phyloP scores from a whole-genome alignment of 1,140 invertebrate species.

The Harpegnathos saltator region DNA sequence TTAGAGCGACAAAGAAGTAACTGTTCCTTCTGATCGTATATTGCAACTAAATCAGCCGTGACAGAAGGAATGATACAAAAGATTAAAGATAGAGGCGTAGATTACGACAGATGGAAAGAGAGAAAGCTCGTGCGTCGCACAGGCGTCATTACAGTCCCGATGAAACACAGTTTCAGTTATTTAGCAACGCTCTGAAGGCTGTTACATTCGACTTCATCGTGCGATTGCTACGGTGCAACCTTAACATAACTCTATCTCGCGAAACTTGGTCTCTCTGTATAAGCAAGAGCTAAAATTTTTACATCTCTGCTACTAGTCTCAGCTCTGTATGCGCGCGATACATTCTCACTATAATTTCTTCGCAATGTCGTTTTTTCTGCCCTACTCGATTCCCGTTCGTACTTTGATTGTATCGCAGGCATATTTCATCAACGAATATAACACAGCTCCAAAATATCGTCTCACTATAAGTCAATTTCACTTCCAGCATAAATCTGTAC shows the following conservation, averaged over 20 bases:
- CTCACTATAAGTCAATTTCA: constrained; percentile 16
- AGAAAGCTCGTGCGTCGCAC: neutral
- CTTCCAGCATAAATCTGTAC: constrained; percentile 24
- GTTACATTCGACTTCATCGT: neutral
- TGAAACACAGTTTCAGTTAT: no score
- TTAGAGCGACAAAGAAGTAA: constrained; percentile 10
- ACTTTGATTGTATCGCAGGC: constrained; percentile 20
- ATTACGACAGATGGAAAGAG: neutral
- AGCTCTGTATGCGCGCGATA: neutral
- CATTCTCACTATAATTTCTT: neutral
- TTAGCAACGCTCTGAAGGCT: no score
- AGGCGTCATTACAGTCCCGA: neutral
- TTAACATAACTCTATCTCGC: neutral
- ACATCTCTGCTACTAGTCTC: neutral
- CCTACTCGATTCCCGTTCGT: neutral
- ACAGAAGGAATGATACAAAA: neutral
- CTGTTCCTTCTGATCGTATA: neutral
- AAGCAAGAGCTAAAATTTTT: constrained; percentile 24
- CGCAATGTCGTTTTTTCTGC: constrained; percentile 13
- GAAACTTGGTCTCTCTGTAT: neutral
- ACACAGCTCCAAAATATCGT: constrained; percentile 3
- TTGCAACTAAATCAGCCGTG: neutral
- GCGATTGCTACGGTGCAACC: constrained; percentile 20
- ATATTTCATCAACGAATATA: constrained; percentile 35
- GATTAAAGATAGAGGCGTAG: neutral